These are phyloP conservation scores for Syngnathus scovelli DNA, from an alignment of 2,113 vertebrate species.

Conservation along the genomic window DNA sequence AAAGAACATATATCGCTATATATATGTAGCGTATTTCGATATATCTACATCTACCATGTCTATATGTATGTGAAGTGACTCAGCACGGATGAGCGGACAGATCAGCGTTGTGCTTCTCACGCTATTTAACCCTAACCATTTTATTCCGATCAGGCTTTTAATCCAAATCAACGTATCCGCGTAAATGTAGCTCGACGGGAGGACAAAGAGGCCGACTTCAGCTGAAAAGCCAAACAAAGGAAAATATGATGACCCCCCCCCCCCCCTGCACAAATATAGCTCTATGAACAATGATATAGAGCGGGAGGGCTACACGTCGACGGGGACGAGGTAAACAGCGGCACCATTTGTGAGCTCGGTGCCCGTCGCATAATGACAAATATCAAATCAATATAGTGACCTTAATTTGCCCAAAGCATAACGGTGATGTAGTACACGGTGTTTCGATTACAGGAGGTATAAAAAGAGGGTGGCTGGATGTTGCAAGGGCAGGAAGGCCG, in stretches of 20 bases:
- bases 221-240: conserved; percentile 40
- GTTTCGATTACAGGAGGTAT: conserved; percentile 68
- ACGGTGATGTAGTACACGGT: conserved; percentile 65
- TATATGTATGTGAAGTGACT: too few species aligned
- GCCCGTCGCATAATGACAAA: conserved; percentile 60
- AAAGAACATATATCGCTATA: too few species aligned
- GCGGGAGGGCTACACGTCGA: conserved; percentile 37
- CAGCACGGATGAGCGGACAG: too few species aligned
- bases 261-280: conserved; percentile 49
- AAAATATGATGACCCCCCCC: conserved; percentile 26
- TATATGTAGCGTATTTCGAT: too few species aligned
- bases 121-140: too few species aligned
- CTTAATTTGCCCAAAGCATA: conserved; percentile 69
- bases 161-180: too few species aligned
- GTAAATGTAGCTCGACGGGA: conserved; percentile 36
- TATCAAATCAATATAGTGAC: conserved; percentile 74
- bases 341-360: conserved; percentile 53
- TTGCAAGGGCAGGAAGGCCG: conserved; percentile 62
- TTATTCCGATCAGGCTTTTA: too few species aligned
- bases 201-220: conserved; percentile 29
- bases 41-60: too few species aligned
- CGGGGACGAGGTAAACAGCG: conserved; percentile 37
- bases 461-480: conserved; percentile 55
- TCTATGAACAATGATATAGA: conserved; percentile 51
- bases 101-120: too few species aligned